phyloP scores from a whole-genome alignment of 1,140 invertebrate genomes.

The Dolichoris vasculosae region DNA sequence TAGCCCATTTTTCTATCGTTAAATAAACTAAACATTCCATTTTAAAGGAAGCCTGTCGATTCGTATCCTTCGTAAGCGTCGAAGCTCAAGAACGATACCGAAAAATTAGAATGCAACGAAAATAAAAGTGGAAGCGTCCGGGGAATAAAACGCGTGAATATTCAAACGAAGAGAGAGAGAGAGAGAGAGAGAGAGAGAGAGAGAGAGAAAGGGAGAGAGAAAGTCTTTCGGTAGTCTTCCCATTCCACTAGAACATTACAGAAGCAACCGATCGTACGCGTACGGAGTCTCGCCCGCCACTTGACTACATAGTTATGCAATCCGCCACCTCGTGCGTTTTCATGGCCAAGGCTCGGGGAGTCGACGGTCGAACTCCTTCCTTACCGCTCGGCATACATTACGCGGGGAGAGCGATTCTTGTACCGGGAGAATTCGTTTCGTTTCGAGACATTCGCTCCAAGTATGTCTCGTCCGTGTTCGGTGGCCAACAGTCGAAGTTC shows the following conservation, averaged over 20 bases:
- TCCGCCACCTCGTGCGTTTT: slow-evolving; percentile 64
- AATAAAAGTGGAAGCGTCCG: not conserved
- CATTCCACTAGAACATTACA: slow-evolving; percentile 23
- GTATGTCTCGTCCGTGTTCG: not conserved
- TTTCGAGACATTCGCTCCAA: not conserved
- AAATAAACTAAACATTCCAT: not conserved
- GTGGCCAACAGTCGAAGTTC: no score
- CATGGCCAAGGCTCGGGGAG: slow-evolving; percentile 66
- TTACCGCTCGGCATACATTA: slow-evolving; percentile 47
- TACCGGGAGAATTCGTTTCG: not conserved
- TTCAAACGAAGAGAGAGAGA: not conserved
- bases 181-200: not conserved
- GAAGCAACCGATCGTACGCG: not conserved
- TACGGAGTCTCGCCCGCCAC: slow-evolving; percentile 53
- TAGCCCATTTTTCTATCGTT: not conserved
- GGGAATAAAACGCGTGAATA: not conserved
- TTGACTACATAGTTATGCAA: slow-evolving; percentile 69
- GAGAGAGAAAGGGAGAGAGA: slow-evolving; percentile 4
- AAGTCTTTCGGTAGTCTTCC: slow-evolving; percentile 40
- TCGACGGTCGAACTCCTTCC: slow-evolving; percentile 50
- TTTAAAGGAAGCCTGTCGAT: not conserved
- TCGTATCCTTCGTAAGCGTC: not conserved
- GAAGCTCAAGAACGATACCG: not conserved
- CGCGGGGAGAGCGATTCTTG: not conserved
- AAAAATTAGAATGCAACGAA: not conserved